Conservation (phyloP, 30 jellyfish, hydroid and myxozoan genomes). For the Turritopsis rubra region DNA sequence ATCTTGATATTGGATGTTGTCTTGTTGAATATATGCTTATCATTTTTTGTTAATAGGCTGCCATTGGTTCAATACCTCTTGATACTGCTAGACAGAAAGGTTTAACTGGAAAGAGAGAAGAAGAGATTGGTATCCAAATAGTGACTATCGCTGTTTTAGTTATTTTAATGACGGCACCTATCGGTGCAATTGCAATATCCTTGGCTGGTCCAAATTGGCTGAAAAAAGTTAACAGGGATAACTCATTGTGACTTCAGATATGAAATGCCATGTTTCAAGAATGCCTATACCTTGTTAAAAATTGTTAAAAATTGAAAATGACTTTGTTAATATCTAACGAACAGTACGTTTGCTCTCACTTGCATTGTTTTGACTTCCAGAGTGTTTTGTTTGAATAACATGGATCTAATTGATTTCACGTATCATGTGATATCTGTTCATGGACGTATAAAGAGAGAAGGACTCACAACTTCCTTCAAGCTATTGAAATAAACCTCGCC, state of each 20-base stretch:
- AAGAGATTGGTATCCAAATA: constrained; percentile 64
- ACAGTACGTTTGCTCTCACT: too few species aligned
- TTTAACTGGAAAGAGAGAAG: constrained; percentile 40
- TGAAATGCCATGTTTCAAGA: too few species aligned
- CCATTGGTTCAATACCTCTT: constrained; percentile 92
- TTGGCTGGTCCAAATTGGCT: constrained; percentile 70
- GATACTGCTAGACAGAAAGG: constrained; percentile 75
- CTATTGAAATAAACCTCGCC: too few species aligned
- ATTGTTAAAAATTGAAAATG: too few species aligned
- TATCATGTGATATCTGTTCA: too few species aligned
- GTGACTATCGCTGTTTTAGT: constrained; percentile 89
- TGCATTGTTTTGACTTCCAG: too few species aligned
- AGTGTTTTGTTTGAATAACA: too few species aligned
- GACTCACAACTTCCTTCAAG: too few species aligned
- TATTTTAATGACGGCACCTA: constrained; percentile 91
- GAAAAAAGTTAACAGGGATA: not conserved
- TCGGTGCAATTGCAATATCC: constrained; percentile 87
- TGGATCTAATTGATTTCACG: too few species aligned
- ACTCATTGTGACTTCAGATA: not conserved
- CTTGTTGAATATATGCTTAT: not conserved
- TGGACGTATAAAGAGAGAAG: too few species aligned
- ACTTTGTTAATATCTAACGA: too few species aligned
- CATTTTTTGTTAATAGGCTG: constrained; percentile 59
- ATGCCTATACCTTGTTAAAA: too few species aligned
- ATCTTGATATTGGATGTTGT: not conserved